Percentiles rank a stretch among this genome's conserved stretches.
Evolutionary conservation across 2,113 vertebrate species (phyloP).

Genomic region (Rafetus swinhoei): DNA sequence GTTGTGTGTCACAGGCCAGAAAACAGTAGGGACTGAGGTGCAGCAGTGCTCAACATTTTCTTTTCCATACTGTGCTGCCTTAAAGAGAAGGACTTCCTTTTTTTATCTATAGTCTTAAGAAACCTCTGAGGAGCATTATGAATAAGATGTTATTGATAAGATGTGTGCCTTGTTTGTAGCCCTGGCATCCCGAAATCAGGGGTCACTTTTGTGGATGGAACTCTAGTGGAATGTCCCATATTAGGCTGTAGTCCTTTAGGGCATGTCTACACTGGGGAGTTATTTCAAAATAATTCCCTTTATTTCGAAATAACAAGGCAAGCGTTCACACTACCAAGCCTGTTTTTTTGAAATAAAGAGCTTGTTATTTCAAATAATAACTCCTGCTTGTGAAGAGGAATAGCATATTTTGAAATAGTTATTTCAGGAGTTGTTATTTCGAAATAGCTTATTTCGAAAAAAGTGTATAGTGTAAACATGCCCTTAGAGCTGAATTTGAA

Average conservation of each 20-base stretch:
- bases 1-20: background rate
- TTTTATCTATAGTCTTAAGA: background rate
- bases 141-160: too few species aligned
- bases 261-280: too few species aligned
- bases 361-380: too few species aligned
- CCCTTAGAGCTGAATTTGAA: background rate
- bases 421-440: too few species aligned
- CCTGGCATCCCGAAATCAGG: background rate
- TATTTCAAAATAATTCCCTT: too few species aligned
- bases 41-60: background rate
- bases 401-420: too few species aligned
- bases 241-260: background rate
- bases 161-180: background rate
- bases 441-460: too few species aligned
- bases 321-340: too few species aligned
- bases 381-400: too few species aligned
- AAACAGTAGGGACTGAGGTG: background rate
- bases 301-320: too few species aligned
- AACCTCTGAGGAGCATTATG: background rate
- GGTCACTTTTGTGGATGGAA: background rate
- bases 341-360: too few species aligned
- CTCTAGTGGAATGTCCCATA: background rate
- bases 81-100: background rate
- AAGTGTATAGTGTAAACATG: too few species aligned
- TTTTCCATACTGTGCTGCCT: background rate